phyloP scores from a whole-genome alignment of 2,113 vertebrate species.

The Eulacestoma nigropectus region DNA sequence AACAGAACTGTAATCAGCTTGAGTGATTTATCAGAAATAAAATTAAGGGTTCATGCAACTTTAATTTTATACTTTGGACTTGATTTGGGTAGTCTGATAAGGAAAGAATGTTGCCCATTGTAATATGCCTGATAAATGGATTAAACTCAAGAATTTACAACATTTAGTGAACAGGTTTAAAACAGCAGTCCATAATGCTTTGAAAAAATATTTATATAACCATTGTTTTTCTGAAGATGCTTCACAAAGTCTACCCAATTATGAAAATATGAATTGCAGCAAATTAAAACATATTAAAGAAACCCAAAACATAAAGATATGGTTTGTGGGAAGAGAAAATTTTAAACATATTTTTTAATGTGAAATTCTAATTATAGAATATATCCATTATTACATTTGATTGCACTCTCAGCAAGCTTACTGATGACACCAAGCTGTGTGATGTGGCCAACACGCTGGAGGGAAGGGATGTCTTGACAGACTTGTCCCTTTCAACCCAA shows the following conservation, averaged over 20 bases:
- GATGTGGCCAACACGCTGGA: neutral
- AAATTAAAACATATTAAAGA: neutral
- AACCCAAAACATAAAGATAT: neutral
- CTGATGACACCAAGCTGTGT: neutral
- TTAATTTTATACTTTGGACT: constrained; percentile 58
- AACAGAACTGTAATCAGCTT: constrained; percentile 20
- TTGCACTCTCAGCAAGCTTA: neutral
- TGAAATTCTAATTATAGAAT: neutral
- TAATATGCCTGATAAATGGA: constrained; percentile 48
- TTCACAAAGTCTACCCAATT: constrained; percentile 16
- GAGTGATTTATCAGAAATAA: constrained; percentile 42
- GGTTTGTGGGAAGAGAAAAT: neutral
- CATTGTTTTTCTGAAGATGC: neutral
- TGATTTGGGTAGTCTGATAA: constrained; percentile 48
- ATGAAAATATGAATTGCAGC: neutral
- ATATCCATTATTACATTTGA: neutral
- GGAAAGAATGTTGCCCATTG: constrained; percentile 28
- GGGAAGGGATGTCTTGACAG: neutral
- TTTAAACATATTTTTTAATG: neutral
- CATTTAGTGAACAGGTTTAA: constrained; percentile 19
- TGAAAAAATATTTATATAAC: constrained; percentile 5
- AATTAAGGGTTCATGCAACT: constrained; percentile 60
- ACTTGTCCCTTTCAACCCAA: neutral
- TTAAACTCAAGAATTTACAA: constrained; percentile 36
- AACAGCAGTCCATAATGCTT: neutral